Base-by-base conservation (phyloP, 2,113 vertebrate genomes). In the Gambusia holbrooki region DNA sequence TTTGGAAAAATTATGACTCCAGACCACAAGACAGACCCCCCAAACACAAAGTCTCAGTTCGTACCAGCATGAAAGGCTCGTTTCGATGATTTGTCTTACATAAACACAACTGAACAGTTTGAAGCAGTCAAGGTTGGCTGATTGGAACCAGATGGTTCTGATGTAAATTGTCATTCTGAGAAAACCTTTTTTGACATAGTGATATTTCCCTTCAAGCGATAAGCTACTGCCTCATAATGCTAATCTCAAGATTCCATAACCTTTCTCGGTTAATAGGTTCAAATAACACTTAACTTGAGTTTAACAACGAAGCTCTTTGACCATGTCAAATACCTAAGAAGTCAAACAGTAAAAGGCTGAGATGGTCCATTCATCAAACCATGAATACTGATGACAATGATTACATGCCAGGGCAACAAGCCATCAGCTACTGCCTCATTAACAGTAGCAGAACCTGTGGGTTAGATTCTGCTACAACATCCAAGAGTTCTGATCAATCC, bases 1-100 rank as follows among this genome's bases (percentile, higher is more conserved):
- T 30, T 62, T 80, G 78, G 66, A 83, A 82, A 77, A 61, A 62
- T 30, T 4, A 68, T n/a, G 25, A 32, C 27, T 65, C 66, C 69
- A 28, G 45, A 83, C 91, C 91, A 90, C 92, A 87, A 87, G 69
- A 87, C 80, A 85, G 86, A 80, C 85, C 86, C 81, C 82, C 93
- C 88, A 89, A 90, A 80, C 22, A 60, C 76, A 81, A 67, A 74
- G 79, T 76, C 78, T 78, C 69, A 69, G 54, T 68, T 73, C 76
- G 79, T 66, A 76, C 78, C 69, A 66, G 87, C 76, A 87, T 37
- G 73, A 79, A 73, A 85, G 78, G 82, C 37, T 65, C 28, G 12
- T 64, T 77, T 74, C 82, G 35, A 80, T 86, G 76, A 74, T 84
- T 71, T 78, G 71, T 83, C 77, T 79, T 81, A 81, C 68, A 88